Conservation (phyloP, 2,113 vertebrate species). For the Bothrops jararaca region DNA sequence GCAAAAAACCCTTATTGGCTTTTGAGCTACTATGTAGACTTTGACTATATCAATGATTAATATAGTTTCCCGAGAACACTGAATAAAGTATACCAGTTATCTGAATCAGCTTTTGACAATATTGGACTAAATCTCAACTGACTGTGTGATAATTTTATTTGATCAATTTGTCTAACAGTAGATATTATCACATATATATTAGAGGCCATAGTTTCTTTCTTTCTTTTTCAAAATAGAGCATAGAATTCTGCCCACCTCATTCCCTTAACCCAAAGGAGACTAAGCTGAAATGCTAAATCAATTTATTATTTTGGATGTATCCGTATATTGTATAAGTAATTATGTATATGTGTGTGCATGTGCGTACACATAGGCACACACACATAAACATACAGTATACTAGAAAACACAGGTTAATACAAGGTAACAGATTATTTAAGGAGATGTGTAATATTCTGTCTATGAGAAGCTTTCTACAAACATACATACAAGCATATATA, state of each 20-base stretch:
- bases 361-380: not conserved
- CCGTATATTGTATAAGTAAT: not conserved
- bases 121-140: not conserved
- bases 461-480: not conserved
- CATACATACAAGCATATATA: not conserved
- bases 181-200: not conserved
- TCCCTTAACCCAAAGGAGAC: not conserved
- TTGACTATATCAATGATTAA: not conserved
- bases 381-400: not conserved
- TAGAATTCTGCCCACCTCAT: not conserved
- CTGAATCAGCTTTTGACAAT: not conserved
- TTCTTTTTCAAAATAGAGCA: not conserved
- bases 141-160: not conserved
- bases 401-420: not conserved
- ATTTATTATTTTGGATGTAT: not conserved
- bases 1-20: not conserved
- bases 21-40: not conserved
- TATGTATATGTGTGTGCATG: not conserved
- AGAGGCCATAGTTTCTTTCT: not conserved
- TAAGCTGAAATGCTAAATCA: not conserved
- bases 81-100: not conserved
- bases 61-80: not conserved
- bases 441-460: not conserved
- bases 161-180: not conserved
- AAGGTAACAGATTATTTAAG: not conserved